These are phyloP conservation scores for Drosophila ambigua DNA, from an alignment of 1,140 invertebrate genomes.

Conservation along the genomic window DNA sequence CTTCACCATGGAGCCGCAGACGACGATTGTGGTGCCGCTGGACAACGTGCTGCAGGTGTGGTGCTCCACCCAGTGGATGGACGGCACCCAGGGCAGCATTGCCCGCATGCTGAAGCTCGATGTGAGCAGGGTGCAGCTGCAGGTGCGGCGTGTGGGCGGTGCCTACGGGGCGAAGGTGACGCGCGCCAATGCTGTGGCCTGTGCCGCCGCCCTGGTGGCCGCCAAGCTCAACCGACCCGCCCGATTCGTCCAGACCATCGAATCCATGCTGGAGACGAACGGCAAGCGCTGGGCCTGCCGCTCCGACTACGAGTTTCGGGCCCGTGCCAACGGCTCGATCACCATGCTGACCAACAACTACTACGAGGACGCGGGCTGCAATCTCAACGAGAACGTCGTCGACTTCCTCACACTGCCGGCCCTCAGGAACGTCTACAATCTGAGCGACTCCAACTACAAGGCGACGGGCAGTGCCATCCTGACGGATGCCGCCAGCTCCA, in stretches of 20 bases:
- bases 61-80: constrained; percentile 88
- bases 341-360: constrained; percentile 87
- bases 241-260: constrained; percentile 87
- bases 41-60: constrained; percentile 87
- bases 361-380: constrained; percentile 87
- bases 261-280: constrained; percentile 87
- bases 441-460: constrained; percentile 84
- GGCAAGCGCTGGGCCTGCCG: constrained; percentile 87
- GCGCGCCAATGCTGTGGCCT: constrained; percentile 85
- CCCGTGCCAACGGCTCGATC: constrained; percentile 87
- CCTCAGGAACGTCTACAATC: constrained; percentile 87
- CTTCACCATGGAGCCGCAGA: constrained; percentile 88
- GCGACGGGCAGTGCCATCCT: constrained; percentile 85
- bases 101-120: constrained; percentile 85
- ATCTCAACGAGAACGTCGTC: constrained; percentile 86
- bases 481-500: constrained; percentile 88
- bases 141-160: constrained; percentile 88
- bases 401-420: constrained; percentile 71
- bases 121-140: constrained; percentile 86
- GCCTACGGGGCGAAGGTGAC: constrained; percentile 89
- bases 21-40: constrained; percentile 85
- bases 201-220: constrained; percentile 87
- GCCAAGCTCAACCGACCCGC: constrained; percentile 86
- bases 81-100: constrained; percentile 87
- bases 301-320: constrained; percentile 86